Percentiles rank a stretch among this genome's conserved stretches.
Evolutionary conservation across 2,888 invertebrate species (phyloP).

Genomic region (Cataglyphis livida): DNA sequence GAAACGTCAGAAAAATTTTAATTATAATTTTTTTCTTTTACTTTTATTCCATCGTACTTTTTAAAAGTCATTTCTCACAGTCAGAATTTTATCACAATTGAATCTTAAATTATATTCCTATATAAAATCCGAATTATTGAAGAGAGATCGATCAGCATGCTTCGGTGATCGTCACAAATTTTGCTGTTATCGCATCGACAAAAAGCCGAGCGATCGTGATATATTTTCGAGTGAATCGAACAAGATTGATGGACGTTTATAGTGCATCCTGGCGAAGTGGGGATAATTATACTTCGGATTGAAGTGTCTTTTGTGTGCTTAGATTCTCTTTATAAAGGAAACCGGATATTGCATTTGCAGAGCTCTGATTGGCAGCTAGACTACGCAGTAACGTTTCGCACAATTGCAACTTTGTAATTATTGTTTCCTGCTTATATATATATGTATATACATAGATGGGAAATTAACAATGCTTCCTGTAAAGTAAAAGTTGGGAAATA

Average conservation of each 20-base stretch:
- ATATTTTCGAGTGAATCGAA: conserved; percentile 51
- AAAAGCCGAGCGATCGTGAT: conserved; percentile 16
- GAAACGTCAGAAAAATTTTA: background rate
- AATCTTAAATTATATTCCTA: background rate
- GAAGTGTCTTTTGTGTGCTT: conserved; percentile 72
- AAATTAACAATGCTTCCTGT: conserved; percentile 41
- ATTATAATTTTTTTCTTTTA: background rate
- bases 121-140: background rate
- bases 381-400: conserved; percentile 61
- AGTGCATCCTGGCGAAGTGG: conserved; percentile 36
- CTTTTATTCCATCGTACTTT: background rate
- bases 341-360: conserved; percentile 77
- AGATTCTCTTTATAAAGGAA: conserved; percentile 70
- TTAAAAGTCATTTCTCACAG: background rate
- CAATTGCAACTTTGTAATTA: conserved; percentile 62
- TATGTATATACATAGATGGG: conserved; percentile 28
- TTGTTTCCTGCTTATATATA: conserved; percentile 54
- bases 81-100: background rate
- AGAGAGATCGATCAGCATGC: background rate
- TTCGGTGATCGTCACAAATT: background rate
- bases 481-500: conserved; percentile 14
- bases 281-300: conserved; percentile 73
- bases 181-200: background rate
- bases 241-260: conserved; percentile 58
- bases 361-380: conserved; percentile 58